Conservation (phyloP, 2,113 vertebrate genomes). For the Notothenia rossii region DNA sequence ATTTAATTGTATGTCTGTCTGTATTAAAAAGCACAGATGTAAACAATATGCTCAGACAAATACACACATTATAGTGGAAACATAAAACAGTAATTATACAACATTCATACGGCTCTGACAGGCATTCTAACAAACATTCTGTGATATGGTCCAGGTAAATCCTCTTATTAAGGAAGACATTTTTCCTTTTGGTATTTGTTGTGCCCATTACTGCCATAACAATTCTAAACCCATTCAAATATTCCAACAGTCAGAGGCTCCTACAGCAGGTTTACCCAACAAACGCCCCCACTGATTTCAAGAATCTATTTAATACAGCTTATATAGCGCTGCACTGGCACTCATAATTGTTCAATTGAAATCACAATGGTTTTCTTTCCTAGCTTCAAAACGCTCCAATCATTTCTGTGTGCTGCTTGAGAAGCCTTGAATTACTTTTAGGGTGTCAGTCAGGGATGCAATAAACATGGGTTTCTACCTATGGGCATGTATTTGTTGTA, state of each 20-base stretch:
- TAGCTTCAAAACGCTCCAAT: neutral
- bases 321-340: neutral
- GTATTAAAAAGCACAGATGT: no score
- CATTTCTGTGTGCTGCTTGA: neutral
- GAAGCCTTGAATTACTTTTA: neutral
- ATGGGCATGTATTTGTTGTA: neutral
- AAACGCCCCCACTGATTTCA: neutral
- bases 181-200: neutral
- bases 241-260: neutral
- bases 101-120: no score
- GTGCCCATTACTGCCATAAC: neutral
- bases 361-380: neutral
- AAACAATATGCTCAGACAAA: no score
- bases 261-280: conserved; percentile 1
- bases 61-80: no score
- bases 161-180: neutral
- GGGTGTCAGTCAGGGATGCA: neutral
- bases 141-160: no score
- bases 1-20: no score
- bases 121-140: no score
- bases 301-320: conserved; percentile 1
- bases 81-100: no score
- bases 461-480: neutral
- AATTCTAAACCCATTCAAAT: conserved; percentile 13
- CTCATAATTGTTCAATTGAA: conserved; percentile 15